Conservation (phyloP, 2,113 vertebrate genomes). For the Paradoxurus hermaphroditus region DNA sequence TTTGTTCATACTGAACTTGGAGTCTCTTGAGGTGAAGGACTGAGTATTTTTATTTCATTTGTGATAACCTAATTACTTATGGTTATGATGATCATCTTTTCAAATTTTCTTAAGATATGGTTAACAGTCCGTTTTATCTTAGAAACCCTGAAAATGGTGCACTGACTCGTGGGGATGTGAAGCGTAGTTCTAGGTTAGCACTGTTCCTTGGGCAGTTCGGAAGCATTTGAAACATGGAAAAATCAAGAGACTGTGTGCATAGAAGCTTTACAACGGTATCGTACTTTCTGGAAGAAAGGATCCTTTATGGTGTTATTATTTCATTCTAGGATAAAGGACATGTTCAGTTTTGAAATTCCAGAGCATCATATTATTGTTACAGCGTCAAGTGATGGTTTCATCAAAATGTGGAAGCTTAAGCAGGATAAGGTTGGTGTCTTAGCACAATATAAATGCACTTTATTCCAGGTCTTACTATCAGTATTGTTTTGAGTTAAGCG, state of each 20-base stretch:
- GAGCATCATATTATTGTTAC: conserved; percentile 89
- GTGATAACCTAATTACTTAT: neutral
- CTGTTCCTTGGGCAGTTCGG: neutral
- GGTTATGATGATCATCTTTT: neutral
- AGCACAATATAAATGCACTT: neutral
- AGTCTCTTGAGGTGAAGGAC: neutral
- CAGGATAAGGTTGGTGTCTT: conserved; percentile 85
- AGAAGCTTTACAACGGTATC: neutral
- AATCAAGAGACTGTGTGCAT: neutral
- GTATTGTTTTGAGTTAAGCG: neutral
- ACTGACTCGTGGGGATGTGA: neutral
- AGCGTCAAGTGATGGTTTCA: conserved; percentile 95
- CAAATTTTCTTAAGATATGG: neutral
- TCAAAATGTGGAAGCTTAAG: conserved; percentile 94
- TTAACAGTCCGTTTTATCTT: neutral
- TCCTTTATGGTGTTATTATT: conserved; percentile 22
- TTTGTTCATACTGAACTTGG: neutral
- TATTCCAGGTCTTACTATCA: neutral
- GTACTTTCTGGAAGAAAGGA: neutral
- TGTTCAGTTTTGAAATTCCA: conserved; percentile 87
- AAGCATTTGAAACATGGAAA: neutral
- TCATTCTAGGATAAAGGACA: conserved; percentile 89
- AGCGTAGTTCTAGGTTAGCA: neutral
- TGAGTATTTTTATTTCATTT: neutral
- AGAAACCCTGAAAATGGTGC: neutral